Conservation (phyloP, 2,797 vertebrate species). For the Sciurus vulgaris region DNA sequence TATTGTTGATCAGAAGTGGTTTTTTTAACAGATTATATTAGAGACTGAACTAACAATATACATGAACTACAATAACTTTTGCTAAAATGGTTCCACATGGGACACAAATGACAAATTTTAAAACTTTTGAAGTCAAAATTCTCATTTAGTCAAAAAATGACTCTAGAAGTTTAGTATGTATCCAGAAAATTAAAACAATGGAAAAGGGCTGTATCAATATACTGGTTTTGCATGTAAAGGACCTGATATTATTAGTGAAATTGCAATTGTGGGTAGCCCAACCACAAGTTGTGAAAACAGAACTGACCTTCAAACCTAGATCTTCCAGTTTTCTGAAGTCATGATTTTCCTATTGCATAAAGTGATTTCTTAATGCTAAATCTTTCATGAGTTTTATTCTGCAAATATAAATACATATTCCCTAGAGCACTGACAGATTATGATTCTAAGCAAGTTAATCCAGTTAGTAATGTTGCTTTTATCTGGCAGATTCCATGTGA, state of each 20-base stretch:
- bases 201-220: neutral
- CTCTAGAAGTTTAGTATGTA: neutral
- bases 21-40: neutral
- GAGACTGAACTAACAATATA: neutral
- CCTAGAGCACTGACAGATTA: neutral
- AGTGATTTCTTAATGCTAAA: neutral
- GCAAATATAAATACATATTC: neutral
- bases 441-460: neutral
- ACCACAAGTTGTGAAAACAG: neutral
- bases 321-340: neutral
- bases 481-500: neutral
- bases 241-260: neutral
- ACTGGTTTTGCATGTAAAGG: neutral
- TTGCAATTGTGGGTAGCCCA: neutral
- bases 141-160: neutral
- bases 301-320: neutral
- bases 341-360: neutral
- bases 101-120: neutral
- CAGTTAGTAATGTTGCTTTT: neutral
- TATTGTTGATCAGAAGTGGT: neutral
- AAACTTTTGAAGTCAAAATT: neutral
- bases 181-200: neutral
- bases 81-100: neutral
- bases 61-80: neutral
- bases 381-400: neutral